Conservation (phyloP, 2,113 vertebrate genomes). For the Cinclus mexicanus region DNA sequence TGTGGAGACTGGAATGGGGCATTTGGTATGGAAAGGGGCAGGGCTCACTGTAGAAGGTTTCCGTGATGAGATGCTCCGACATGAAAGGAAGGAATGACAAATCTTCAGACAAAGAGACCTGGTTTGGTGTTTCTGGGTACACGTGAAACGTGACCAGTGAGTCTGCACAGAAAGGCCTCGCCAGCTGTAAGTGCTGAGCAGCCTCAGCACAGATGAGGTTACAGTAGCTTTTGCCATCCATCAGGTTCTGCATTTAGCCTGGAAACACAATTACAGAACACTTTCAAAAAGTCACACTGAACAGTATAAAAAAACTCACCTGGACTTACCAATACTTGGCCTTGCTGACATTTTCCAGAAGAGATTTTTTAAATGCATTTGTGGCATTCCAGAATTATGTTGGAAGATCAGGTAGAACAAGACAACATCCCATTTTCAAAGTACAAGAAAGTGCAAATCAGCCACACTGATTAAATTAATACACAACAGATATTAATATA, state of each 20-base stretch:
- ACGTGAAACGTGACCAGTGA: slow-evolving; percentile 53
- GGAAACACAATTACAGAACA: slow-evolving; percentile 28
- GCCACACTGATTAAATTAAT: not conserved
- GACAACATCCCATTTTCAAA: not conserved
- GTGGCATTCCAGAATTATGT: not conserved
- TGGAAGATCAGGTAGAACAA: not conserved
- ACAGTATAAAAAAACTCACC: not conserved
- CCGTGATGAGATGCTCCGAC: slow-evolving; percentile 36
- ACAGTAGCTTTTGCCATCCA: slow-evolving; percentile 59
- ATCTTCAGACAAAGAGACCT: slow-evolving; percentile 67
- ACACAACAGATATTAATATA: not conserved
- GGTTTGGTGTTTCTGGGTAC: slow-evolving; percentile 56
- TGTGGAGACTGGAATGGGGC: slow-evolving; percentile 22
- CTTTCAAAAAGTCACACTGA: not conserved
- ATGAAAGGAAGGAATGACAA: slow-evolving; percentile 62
- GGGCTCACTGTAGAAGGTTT: slow-evolving; percentile 61
- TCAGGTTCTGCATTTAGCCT: slow-evolving; percentile 61
- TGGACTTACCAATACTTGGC: not conserved
- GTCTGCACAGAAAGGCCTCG: slow-evolving; percentile 66
- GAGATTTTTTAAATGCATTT: not conserved
- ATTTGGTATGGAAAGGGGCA: slow-evolving; percentile 56
- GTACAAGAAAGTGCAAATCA: not conserved
- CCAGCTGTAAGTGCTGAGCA: slow-evolving; percentile 42
- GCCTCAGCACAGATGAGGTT: slow-evolving; percentile 57
- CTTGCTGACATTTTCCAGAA: not conserved